Evolutionary conservation across 1,140 invertebrate species (phyloP).

Genomic region (Leptinotarsa texana): DNA sequence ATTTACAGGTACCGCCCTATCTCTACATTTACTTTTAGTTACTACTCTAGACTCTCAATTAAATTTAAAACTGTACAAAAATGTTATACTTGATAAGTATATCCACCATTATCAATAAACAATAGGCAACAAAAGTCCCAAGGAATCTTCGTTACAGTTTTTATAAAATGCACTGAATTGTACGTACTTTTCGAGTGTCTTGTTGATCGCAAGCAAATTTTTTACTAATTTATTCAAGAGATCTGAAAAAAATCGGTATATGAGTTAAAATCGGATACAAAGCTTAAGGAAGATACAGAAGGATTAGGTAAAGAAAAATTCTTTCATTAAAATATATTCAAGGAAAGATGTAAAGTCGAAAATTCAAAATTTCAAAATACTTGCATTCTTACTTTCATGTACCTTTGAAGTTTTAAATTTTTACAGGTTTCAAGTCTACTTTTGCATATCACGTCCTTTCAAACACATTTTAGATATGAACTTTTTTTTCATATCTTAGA

Average conservation of each 20-base stretch:
- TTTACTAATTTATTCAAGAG: too few species aligned
- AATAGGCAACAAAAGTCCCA: not conserved
- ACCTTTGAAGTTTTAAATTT: too few species aligned
- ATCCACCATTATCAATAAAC: not conserved
- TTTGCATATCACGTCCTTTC: too few species aligned
- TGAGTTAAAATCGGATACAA: not conserved
- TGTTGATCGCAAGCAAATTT: too few species aligned
- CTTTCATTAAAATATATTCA: not conserved
- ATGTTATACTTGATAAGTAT: not conserved
- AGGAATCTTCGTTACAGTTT: not conserved
- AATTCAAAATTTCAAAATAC: too few species aligned
- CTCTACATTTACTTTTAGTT: not conserved
- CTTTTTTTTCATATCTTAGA: too few species aligned
- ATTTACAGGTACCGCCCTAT: not conserved
- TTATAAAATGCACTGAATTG: not conserved
- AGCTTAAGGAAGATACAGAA: not conserved
- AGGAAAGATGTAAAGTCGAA: too few species aligned
- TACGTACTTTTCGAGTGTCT: not conserved
- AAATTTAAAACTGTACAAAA: conserved; percentile 6
- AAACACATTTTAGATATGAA: too few species aligned
- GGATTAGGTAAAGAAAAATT: not conserved
- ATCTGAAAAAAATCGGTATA: not conserved
- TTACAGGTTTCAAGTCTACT: too few species aligned
- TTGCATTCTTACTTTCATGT: too few species aligned
- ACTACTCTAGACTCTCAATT: not conserved